Base-by-base conservation (phyloP, 2,888 invertebrate species). In the Lycia hirtaria region DNA sequence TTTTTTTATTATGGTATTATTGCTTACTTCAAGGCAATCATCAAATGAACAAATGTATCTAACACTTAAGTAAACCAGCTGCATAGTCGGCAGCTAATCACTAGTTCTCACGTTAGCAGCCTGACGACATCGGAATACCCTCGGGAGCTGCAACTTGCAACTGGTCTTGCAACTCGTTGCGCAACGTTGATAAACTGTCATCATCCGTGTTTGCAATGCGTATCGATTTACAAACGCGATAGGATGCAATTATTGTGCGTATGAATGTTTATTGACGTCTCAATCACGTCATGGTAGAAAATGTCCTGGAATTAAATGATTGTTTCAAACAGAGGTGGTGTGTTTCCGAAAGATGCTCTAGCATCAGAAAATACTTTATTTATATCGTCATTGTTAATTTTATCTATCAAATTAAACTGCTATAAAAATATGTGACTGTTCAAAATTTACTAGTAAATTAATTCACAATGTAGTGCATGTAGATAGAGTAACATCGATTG, bases 221-320 rank as follows among this genome's bases (percentile, higher is more conserved):
- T 62, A 50, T 56, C 59, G 62, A 66, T 66, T 66, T 60, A 60
- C 59, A 64, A 62, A 47, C 19, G 12, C 49, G 62, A 54, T 60
- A 41, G 55, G 24, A 43, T n/a, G 49, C 28, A 43, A 51, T 59
- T 51, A 64, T 57, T 56, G 53, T 26, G 38, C 35, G 32, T 44
- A 20, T 15, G 26, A 3, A 15, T 17, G 19, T 5, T 32, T 30
- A 44, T 7, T 19, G 20, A 15, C 14, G 17, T 19, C 3, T 10
- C 4, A 9, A 7, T 30, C 30, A n/a, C 19, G 19, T 41, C 10
- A 4, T 3, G 6, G 15, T 15, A 9, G 0, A n/a, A n/a, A n/a
- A n/a, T n/a, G n/a, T n/a, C n/a, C n/a, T n/a, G n/a, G n/a, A n/a
- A n/a, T n/a, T n/a, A n/a, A n/a, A n/a, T n/a, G n/a, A n/a, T n/a